Evolutionary conservation across 2,888 invertebrate species (phyloP).

Genomic region (Serrognathus titanus): DNA sequence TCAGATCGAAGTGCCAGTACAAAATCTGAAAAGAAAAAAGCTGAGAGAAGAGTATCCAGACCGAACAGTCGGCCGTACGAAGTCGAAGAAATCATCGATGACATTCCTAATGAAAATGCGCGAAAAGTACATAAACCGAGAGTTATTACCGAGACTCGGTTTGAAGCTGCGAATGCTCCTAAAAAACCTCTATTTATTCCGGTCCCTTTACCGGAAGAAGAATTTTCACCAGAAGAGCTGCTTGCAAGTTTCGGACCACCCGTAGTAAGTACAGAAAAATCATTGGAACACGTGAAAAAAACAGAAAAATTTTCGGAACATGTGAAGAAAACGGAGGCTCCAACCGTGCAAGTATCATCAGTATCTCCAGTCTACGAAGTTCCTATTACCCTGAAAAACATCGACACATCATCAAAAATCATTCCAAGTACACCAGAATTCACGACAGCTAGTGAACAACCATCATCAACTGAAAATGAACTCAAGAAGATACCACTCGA

Average conservation of each 20-base stretch:
- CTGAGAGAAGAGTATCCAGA: conserved; percentile 29
- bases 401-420: neutral
- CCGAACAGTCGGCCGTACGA: conserved; percentile 33
- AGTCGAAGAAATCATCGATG: conserved; percentile 45
- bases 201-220: conserved; percentile 17
- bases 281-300: neutral
- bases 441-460: conserved; percentile 11
- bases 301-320: conserved; percentile 8
- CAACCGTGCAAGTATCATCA: neutral
- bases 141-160: conserved; percentile 40
- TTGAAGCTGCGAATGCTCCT: conserved; percentile 35
- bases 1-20: conserved; percentile 10
- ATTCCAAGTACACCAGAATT: conserved; percentile 5
- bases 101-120: conserved; percentile 37
- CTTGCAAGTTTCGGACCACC: conserved; percentile 10
- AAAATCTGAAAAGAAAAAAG: conserved; percentile 14
- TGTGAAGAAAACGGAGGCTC: neutral
- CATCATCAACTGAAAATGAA: conserved; percentile 17
- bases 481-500: conserved; percentile 10
- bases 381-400: neutral
- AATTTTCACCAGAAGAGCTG: conserved; percentile 16
- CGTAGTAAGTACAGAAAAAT: conserved; percentile 10
- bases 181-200: conserved; percentile 22
- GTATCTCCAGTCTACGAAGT: neutral
- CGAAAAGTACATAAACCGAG: conserved; percentile 34